Evolutionary conservation across 2,888 invertebrate species (phyloP).

Genomic region (Tethea ocularis): DNA sequence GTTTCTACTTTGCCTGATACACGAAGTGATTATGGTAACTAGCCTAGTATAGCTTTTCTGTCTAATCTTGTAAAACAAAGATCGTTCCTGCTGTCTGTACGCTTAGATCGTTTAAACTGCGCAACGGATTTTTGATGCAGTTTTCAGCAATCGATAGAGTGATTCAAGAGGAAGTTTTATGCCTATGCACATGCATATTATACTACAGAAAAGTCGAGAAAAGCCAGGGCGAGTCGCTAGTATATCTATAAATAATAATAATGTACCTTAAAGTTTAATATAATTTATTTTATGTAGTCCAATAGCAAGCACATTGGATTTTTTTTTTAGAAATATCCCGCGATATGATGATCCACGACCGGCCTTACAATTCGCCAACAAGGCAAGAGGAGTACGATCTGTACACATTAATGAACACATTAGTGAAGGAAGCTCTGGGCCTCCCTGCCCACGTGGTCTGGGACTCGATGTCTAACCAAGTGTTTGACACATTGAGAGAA

Average conservation of each 20-base stretch:
- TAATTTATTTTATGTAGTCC: too few species aligned
- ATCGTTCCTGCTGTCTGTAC: too few species aligned
- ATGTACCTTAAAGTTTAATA: too few species aligned
- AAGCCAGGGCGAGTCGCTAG: too few species aligned
- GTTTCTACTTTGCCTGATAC: slow-evolving; percentile 40
- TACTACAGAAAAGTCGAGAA: too few species aligned
- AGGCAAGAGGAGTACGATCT: slow-evolving; percentile 55
- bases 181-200: too few species aligned
- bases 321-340: slow-evolving; percentile 56
- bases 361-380: slow-evolving; percentile 36
- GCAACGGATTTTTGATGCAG: too few species aligned
- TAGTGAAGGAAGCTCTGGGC: slow-evolving; percentile 86
- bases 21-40: slow-evolving; percentile 47
- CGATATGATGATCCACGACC: slow-evolving; percentile 60
- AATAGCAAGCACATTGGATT: too few species aligned
- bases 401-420: slow-evolving; percentile 87
- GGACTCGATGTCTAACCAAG: slow-evolving; percentile 84
- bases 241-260: background rate
- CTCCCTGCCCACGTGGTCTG: slow-evolving; percentile 87
- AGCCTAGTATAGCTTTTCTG: background rate
- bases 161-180: too few species aligned
- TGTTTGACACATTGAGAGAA: slow-evolving; percentile 83
- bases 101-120: too few species aligned
- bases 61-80: too few species aligned
- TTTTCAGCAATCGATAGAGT: too few species aligned